Evolutionary conservation across 1,140 invertebrate species (phyloP), one percentile per base, ranked within the genome.

Genomic region (Solenopsis fugax): DNA sequence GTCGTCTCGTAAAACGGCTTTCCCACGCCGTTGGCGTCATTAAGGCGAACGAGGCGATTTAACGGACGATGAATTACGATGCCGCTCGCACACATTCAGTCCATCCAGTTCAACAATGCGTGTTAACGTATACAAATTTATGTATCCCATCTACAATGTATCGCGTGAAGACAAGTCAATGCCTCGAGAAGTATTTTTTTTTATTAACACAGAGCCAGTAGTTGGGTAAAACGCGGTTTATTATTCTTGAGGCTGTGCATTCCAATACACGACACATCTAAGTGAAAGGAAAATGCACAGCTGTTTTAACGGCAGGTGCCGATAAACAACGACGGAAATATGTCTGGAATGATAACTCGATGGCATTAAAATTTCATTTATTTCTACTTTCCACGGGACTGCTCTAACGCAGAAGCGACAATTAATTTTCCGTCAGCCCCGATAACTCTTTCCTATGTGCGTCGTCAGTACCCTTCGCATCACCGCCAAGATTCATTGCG

Each of bases 401-500:
- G 41, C 24, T 72, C 24, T 50, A 37, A 67, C 75, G 67, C 45
- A 58, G 62, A 85, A 52, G 37, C 12, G 9, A 48, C 58, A 52
- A 86, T 88, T 75, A 88, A 86, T 88, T 88, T 58, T 48, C 10
- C 21, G 58, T 10, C 6, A 21, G 58, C 13, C 18, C 4, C 73
- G 87, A 80, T 85, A 89, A 77, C 67, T 89, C 87, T 86, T 73
- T 50, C 58, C 56, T 77, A 75, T 72, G 56, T 62, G 58, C 52
- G 21, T 64, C 45, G 34, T 41, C 34, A 56, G n/a, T 24, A 80
- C 21, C 85, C 29, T 62, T 34, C 13, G 48, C 50, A n/a, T 29
- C 37, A 18, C 10, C 45, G 6, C 29, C 0, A 41, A 80, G 75
- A 86, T 89, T 86, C 67, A 88, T 86, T 56, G 29, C 24, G 64